phyloP scores from a whole-genome alignment of 2,888 invertebrate species.

The Subacronicta megacephala region DNA sequence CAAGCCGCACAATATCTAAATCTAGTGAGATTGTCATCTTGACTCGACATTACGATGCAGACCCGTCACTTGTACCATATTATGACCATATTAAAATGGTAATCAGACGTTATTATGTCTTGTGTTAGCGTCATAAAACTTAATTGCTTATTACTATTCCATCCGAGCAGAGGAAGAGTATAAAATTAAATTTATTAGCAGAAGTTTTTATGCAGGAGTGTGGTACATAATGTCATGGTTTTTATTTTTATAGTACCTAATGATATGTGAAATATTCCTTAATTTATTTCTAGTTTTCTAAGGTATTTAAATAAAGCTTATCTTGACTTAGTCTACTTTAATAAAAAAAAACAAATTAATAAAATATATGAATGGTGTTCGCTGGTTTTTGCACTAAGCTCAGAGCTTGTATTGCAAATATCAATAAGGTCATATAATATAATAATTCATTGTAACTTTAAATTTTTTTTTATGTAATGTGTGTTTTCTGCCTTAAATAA shows the following conservation, averaged over 20 bases:
- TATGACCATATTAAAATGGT: slow-evolving; percentile 62
- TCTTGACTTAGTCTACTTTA: no score
- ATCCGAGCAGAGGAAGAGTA: slow-evolving; percentile 47
- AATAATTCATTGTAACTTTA: no score
- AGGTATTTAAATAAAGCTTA: not conserved
- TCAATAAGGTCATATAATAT: no score
- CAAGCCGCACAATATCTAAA: slow-evolving; percentile 36
- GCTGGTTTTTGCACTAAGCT: no score
- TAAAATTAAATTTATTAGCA: slow-evolving; percentile 48
- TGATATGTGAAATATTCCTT: no score
- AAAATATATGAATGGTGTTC: no score
- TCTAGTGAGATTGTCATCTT: slow-evolving; percentile 47
- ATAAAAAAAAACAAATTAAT: no score
- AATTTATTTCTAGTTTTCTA: not conserved
- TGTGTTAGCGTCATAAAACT: slow-evolving; percentile 56
- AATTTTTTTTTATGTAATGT: no score
- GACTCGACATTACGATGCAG: slow-evolving; percentile 48
- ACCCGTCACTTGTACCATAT: slow-evolving; percentile 42
- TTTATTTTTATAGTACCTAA: not conserved
- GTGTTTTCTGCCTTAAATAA: no score
- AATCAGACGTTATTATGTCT: slow-evolving; percentile 59
- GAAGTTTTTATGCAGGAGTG: slow-evolving; percentile 10
- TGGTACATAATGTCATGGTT: slow-evolving; percentile 9
- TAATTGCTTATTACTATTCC: slow-evolving; percentile 62
- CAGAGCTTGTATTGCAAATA: no score